phyloP scores from a whole-genome alignment of 1,140 invertebrate genomes.

The Mycetomoellerius zeteki region DNA sequence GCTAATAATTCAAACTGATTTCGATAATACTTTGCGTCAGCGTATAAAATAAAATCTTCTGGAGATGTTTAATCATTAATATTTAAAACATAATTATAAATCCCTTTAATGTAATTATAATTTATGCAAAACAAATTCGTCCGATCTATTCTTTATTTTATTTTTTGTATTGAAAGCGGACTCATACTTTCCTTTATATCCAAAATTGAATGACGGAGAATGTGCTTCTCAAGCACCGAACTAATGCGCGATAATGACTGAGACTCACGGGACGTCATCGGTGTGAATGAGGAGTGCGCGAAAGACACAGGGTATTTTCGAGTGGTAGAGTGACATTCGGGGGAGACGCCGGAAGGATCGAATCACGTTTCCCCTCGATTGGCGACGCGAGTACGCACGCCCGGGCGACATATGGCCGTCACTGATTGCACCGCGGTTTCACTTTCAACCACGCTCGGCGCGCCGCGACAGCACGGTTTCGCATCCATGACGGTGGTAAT shows the following conservation, averaged over 20 bases:
- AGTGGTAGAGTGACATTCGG: slow-evolving; percentile 50
- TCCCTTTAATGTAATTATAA: neutral
- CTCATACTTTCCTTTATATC: neutral
- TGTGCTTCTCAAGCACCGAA: neutral
- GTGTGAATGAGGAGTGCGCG: slow-evolving; percentile 66
- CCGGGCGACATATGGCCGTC: slow-evolving; percentile 82
- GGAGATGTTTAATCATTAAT: neutral
- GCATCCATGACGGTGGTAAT: slow-evolving; percentile 49
- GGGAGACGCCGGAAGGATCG: slow-evolving; percentile 60
- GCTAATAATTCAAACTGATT: neutral
- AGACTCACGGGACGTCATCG: slow-evolving; percentile 59
- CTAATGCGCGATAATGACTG: slow-evolving; percentile 46
- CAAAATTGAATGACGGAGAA: slow-evolving; percentile 20
- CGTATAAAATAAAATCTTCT: neutral
- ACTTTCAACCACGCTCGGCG: slow-evolving; percentile 77
- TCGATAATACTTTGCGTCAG: neutral
- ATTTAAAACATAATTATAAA: slow-evolving; percentile 9
- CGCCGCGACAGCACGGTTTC: slow-evolving; percentile 31
- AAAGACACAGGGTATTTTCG: slow-evolving; percentile 67
- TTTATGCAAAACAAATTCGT: neutral
- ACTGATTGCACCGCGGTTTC: slow-evolving; percentile 80
- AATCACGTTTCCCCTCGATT: slow-evolving; percentile 79
- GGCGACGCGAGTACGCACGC: slow-evolving; percentile 75
- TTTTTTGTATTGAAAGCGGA: neutral
- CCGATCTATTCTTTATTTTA: neutral